Evolutionary conservation across 2,113 vertebrate species (phyloP).

Genomic region (Rhinoptilus africanus): DNA sequence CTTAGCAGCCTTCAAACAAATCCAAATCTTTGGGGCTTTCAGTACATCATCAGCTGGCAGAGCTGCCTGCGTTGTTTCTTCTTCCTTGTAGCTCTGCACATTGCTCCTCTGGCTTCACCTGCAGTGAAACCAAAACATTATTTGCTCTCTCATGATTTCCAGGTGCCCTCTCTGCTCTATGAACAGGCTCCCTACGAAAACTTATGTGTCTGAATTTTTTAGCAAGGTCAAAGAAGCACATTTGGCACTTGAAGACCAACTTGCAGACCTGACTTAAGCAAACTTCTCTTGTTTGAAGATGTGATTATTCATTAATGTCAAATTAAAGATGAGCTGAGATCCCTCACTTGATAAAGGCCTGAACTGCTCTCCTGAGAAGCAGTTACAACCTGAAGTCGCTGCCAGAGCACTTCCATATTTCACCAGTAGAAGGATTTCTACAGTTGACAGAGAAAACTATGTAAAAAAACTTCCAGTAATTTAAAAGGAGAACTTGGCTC

Average conservation of each 20-base stretch:
- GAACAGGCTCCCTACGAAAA: neutral
- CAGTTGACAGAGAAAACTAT: neutral
- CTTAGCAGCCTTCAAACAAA: constrained; percentile 10
- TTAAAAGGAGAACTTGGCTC: neutral
- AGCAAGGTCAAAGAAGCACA: neutral
- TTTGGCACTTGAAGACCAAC: neutral
- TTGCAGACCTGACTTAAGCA: neutral
- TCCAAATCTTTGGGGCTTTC: neutral
- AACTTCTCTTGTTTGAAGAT: constrained; percentile 6
- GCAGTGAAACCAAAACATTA: neutral
- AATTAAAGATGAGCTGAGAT: neutral
- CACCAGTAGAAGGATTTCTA: neutral
- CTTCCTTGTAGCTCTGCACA: neutral
- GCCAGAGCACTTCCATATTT: neutral
- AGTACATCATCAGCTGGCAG: accelerated
- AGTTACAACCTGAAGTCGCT: neutral
- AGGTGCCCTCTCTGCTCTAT: neutral
- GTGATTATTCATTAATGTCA: neutral
- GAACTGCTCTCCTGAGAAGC: neutral
- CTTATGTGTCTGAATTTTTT: neutral
- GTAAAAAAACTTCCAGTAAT: neutral
- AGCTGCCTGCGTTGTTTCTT: neutral
- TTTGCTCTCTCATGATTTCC: neutral
- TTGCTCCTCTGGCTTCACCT: neutral
- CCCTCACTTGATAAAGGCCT: neutral